Percentiles rank a stretch among this genome's conserved stretches.
phyloP scores from a whole-genome alignment of 1,140 invertebrate genomes.

The Euborellia annulipes region DNA sequence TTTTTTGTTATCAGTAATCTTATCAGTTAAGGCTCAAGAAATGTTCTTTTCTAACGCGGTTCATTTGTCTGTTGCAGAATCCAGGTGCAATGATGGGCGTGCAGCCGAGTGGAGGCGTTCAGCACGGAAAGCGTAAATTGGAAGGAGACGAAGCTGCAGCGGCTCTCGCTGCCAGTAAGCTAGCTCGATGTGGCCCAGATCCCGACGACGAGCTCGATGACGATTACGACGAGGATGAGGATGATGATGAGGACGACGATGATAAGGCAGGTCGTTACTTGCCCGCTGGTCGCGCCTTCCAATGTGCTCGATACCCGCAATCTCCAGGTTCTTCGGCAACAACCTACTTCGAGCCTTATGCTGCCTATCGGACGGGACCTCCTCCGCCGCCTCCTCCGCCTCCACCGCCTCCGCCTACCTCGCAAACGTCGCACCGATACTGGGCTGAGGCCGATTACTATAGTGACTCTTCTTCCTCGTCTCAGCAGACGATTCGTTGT shows the following conservation, averaged over 20 bases:
- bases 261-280: slow-evolving; percentile 22
- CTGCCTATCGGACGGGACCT: slow-evolving; percentile 27
- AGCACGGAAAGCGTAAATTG: slow-evolving; percentile 39
- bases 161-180: slow-evolving; percentile 30
- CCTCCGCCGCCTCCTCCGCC: slow-evolving; percentile 30
- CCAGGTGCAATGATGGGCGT: slow-evolving; percentile 56
- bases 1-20: too few relatives aligned
- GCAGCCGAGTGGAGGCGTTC: slow-evolving; percentile 44
- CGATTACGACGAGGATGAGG: slow-evolving; percentile 32
- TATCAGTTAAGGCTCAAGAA: not conserved
- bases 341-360: slow-evolving; percentile 12
- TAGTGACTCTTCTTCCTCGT: slow-evolving; percentile 26
- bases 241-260: slow-evolving; percentile 22
- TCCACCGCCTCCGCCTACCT: slow-evolving; percentile 4
- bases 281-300: slow-evolving; percentile 13
- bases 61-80: slow-evolving; percentile 35
- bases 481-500: slow-evolving; percentile 63
- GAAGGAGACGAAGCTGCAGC: slow-evolving; percentile 27
- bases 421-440: slow-evolving; percentile 7
- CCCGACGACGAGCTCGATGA: slow-evolving; percentile 36
- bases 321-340: not conserved
- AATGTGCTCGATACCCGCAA: slow-evolving; percentile 6
- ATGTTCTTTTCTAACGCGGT: too few relatives aligned
- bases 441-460: slow-evolving; percentile 9
- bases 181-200: slow-evolving; percentile 21